phyloP scores from a whole-genome alignment of 2,113 vertebrate genomes.

The Pluvianellus socialis region DNA sequence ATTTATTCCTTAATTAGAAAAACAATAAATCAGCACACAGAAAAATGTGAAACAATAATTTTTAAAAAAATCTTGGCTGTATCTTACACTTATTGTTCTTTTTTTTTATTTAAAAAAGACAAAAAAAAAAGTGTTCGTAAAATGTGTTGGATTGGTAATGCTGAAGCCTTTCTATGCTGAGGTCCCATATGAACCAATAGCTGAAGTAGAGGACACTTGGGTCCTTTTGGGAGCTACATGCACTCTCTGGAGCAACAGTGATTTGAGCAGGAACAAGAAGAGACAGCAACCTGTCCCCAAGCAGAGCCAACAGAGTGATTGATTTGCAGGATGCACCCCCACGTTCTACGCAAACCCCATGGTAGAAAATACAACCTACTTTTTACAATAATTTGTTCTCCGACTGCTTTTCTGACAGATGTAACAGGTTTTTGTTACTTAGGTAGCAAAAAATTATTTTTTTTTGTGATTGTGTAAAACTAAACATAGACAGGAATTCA shows the following conservation, averaged over 20 bases:
- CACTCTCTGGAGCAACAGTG: background rate
- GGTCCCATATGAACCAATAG: background rate
- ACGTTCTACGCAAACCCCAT: background rate
- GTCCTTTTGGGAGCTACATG: background rate
- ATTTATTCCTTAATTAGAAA: slow-evolving; percentile 15
- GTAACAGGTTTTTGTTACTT: background rate
- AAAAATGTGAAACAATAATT: background rate
- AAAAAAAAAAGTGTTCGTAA: background rate
- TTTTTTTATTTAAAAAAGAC: background rate
- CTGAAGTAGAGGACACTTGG: background rate
- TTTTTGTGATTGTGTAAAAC: background rate
- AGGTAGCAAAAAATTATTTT: background rate
- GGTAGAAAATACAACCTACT: background rate
- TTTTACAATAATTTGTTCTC: background rate
- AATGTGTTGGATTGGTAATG: background rate
- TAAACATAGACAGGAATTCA: background rate
- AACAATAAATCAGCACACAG: slow-evolving; percentile 3
- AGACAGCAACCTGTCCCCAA: background rate
- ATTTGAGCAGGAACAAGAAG: background rate
- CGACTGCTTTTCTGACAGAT: background rate
- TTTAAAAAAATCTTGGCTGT: background rate
- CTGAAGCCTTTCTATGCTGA: background rate
- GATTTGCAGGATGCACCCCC: background rate
- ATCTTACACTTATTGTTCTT: background rate
- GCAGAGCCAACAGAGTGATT: background rate